phyloP scores from a whole-genome alignment of 2,113 vertebrate genomes.

The Pitta sordida region DNA sequence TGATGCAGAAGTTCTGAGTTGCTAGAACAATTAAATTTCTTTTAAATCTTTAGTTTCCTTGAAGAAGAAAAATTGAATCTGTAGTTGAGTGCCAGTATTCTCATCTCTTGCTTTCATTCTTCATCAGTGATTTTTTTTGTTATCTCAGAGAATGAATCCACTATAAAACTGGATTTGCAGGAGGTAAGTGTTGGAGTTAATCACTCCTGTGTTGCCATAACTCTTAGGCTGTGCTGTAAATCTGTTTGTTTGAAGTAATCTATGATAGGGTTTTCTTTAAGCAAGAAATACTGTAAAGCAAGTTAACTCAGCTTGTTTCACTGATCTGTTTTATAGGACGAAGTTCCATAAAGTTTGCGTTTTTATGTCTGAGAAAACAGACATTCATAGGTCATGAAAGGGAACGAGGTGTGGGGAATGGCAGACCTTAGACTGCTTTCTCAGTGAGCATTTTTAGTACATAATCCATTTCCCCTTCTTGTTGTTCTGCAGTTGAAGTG shows the following conservation, averaged over 20 bases:
- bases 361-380: neutral
- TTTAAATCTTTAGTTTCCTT: neutral
- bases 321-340: neutral
- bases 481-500: neutral
- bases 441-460: neutral
- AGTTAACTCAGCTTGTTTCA: neutral
- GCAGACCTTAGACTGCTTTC: neutral
- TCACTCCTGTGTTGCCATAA: neutral
- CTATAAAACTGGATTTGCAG: neutral
- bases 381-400: neutral
- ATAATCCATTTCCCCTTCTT: neutral
- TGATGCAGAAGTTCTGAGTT: neutral
- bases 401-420: neutral
- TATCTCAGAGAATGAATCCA: neutral
- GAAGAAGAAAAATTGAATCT: neutral
- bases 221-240: neutral
- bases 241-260: neutral
- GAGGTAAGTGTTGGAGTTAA: neutral
- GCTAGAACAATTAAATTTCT: neutral
- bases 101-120: neutral
- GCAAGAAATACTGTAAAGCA: neutral
- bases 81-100: neutral
- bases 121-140: neutral
- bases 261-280: neutral
- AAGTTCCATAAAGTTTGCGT: neutral